Evolutionary conservation across 64 coral and sea anemone genomes (phyloP).

Genomic region (Actinia equina): DNA sequence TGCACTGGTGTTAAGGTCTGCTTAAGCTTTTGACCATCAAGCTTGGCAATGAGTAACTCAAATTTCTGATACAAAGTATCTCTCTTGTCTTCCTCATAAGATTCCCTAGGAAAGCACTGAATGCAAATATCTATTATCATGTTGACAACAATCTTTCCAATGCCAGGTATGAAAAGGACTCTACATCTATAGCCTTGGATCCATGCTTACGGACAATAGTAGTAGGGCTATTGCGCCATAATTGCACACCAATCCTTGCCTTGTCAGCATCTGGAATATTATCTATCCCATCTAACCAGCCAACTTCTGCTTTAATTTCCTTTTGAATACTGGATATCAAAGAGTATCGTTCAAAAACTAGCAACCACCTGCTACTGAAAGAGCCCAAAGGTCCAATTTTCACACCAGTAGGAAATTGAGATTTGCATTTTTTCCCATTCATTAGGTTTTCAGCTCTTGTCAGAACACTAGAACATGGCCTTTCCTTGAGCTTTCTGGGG

Average conservation of each 20-base stretch:
- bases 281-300: neutral
- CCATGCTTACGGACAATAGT: neutral
- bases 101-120: no score
- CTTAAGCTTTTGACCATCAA: no score
- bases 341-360: neutral
- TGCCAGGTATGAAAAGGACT: slow-evolving; percentile 11
- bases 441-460: no score
- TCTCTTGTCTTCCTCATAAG: no score
- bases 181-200: slow-evolving; percentile 6
- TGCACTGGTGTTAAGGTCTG: no score
- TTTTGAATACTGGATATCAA: neutral
- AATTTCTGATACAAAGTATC: no score
- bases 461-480: no score
- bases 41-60: no score
- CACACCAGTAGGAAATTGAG: no score
- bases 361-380: neutral
- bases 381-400: neutral
- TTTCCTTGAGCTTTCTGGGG: no score
- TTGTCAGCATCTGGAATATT: neutral
- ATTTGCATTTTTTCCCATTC: no score
- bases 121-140: neutral
- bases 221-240: slow-evolving; percentile 31
- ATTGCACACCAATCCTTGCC: neutral
- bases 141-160: neutral
- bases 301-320: neutral